phyloP scores from a whole-genome alignment of 2,888 invertebrate species.

The Zygaena filipendulae region DNA sequence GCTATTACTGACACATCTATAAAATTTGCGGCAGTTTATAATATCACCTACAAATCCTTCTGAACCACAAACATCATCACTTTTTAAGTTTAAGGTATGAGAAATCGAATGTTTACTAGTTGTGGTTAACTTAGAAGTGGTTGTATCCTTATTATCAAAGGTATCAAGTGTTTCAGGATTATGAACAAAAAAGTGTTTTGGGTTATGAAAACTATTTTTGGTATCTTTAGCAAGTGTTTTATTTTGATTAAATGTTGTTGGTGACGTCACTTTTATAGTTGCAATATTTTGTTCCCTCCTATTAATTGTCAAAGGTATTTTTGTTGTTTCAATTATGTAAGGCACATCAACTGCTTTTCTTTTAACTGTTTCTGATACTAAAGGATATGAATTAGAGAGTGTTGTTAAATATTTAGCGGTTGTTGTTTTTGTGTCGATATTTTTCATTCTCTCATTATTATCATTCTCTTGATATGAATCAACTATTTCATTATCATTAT shows the following conservation, averaged over 20 bases:
- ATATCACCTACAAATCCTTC: slow-evolving; percentile 81
- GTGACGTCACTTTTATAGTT: slow-evolving; percentile 8
- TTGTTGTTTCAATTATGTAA: slow-evolving; percentile 1
- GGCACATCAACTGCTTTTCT: too few species aligned
- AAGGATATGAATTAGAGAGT: too few species aligned
- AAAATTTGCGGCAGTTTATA: slow-evolving; percentile 80
- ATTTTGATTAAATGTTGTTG: too few species aligned
- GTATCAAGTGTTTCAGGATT: too few species aligned
- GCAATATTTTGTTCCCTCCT: slow-evolving; percentile 14
- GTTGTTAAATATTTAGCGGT: too few species aligned
- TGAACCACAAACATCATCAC: slow-evolving; percentile 52
- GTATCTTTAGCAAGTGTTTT: slow-evolving; percentile 2
- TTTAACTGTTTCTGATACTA: background rate
- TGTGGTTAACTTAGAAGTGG: background rate
- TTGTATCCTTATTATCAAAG: too few species aligned
- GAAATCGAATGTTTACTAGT: slow-evolving; percentile 1
- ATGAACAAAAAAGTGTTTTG: background rate
- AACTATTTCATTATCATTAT: slow-evolving; percentile 59
- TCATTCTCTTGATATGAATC: slow-evolving; percentile 18
- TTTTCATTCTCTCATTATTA: slow-evolving; percentile 2
- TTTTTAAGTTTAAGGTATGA: slow-evolving; percentile 13
- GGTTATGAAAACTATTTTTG: background rate
- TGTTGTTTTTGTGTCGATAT: too few species aligned
- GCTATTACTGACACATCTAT: slow-evolving; percentile 77
- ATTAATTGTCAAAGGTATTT: slow-evolving; percentile 15